These are phyloP conservation scores for Apamea anceps DNA, from an alignment of 2,888 invertebrate genomes.

Conservation along the genomic window DNA sequence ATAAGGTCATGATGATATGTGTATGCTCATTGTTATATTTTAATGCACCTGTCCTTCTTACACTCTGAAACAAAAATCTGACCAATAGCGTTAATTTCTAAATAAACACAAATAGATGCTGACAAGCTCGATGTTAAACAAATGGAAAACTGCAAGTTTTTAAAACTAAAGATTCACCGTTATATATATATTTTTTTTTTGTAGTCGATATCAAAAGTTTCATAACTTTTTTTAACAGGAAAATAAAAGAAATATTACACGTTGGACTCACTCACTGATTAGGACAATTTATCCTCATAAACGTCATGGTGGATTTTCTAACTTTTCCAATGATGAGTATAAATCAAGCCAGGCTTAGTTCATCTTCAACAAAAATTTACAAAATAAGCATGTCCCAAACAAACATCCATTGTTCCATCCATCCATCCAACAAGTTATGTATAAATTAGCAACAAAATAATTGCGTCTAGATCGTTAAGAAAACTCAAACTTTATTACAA, in stretches of 20 bases:
- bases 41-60: not conserved
- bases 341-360: slow-evolving; percentile 14
- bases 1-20: not conserved
- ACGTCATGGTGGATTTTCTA: slow-evolving; percentile 21
- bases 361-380: not conserved
- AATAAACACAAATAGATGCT: not conserved
- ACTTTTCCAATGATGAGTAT: slow-evolving; percentile 29
- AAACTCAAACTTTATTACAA: slow-evolving; percentile 14
- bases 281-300: slow-evolving; percentile 46
- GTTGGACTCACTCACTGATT: slow-evolving; percentile 32
- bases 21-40: not conserved
- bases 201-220: not conserved
- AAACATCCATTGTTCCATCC: slow-evolving; percentile 1
- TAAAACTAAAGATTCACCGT: not conserved
- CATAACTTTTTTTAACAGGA: slow-evolving; percentile 1
- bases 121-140: not conserved
- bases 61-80: not conserved
- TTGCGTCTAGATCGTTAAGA: not conserved
- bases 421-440: no score
- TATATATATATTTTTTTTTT: slow-evolving; percentile 4
- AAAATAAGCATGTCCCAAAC: not conserved
- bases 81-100: not conserved
- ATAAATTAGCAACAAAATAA: not conserved
- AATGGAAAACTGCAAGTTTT: not conserved
- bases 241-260: slow-evolving; percentile 15